Base-by-base conservation (phyloP, 2,888 invertebrate species). In the Nycteola revayana region DNA sequence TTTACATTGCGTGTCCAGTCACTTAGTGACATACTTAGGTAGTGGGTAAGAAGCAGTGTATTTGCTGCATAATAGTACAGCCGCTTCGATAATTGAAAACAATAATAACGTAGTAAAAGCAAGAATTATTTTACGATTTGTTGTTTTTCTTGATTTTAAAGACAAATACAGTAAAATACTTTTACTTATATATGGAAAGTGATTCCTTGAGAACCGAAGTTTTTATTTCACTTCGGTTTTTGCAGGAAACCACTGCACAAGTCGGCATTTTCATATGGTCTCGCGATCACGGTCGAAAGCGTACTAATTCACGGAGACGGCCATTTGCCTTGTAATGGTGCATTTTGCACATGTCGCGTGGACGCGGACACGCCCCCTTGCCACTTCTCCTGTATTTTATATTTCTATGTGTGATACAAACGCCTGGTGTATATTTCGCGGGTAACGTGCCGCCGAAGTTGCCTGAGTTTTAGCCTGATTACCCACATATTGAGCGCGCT, bases 141-240 rank as follows among this genome's bases (percentile, higher is more conserved):
- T 25, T 25, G 25, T 25, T 25, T 25, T 11, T 25, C 25, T 10
- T 25, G 25, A 25, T 25, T 10, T 25, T 25, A 25, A 25, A 25
- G 25, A 25, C 10, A 11, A 25, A 25, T 25, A 25, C 10, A 25
- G 10, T 25, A 25, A 25, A 25, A 25, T 25, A 25, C 25, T 25
- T 25, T 25, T 10, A 25, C 25, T n/a, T n/a, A n/a, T 25, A 10
- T 25, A 25, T 10, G 25, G 25, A 10, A 25, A 25, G 25, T 25
- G 25, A 25, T 25, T 25, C 25, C 25, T 10, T 25, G 25, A 11
- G 10, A 10, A 10, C 10, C 10, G 25, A 25, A 25, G 25, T 25
- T 25, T n/a, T 25, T 10, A 10, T 25, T 25, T 25, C 10, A 10
- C 25, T 25, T 11, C 25, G 25, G 10, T 25, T 25, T 25, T 25